Evolutionary conservation across 2,113 vertebrate species (phyloP).

Genomic region (Galeopterus variegatus): DNA sequence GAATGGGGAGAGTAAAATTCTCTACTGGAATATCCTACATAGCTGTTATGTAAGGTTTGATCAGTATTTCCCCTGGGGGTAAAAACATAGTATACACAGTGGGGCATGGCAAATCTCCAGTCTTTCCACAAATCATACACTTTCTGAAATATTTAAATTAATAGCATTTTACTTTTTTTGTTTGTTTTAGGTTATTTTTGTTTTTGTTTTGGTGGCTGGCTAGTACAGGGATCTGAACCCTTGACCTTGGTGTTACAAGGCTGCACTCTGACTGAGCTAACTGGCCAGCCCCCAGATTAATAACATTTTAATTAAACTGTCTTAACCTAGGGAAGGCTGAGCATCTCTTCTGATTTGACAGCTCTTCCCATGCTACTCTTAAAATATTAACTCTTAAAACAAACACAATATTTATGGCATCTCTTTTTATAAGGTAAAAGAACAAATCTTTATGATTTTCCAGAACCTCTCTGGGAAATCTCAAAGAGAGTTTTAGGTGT

Average conservation of each 20-base stretch:
- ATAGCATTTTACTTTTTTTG: not conserved
- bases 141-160: conserved; percentile 9
- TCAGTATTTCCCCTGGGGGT: not conserved
- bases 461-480: not conserved
- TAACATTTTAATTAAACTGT: conserved; percentile 8
- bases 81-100: not conserved
- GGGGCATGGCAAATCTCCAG: not conserved
- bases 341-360: not conserved
- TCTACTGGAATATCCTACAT: not conserved
- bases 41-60: conserved; percentile 43
- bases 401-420: not conserved
- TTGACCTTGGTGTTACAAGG: too few relatives aligned
- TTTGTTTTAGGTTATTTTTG: too few relatives aligned
- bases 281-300: not conserved
- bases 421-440: not conserved
- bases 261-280: too few relatives aligned
- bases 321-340: not conserved
- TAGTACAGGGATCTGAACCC: too few relatives aligned
- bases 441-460: conserved; percentile 25
- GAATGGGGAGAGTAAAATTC: conserved; percentile 29
- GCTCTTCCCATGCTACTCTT: not conserved
- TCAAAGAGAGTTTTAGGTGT: conserved; percentile 1
- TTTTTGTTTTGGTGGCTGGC: too few relatives aligned
- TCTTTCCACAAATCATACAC: conserved; percentile 2
- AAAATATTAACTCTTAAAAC: not conserved